Conservation (phyloP, 2,797 vertebrate genomes). For the Myioborus melanocephalus region DNA sequence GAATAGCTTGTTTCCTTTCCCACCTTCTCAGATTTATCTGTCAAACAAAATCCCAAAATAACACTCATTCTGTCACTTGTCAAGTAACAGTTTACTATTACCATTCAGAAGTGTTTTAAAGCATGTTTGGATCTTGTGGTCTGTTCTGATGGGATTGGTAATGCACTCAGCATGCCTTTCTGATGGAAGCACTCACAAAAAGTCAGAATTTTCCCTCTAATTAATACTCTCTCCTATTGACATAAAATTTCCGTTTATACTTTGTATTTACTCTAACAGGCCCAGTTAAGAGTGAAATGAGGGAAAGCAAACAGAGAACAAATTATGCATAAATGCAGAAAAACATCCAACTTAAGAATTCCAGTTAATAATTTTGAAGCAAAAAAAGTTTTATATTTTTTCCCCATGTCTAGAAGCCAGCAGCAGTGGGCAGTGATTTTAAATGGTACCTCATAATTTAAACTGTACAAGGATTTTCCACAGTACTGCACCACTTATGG, state of each 20-base stretch:
- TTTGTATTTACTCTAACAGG: not conserved
- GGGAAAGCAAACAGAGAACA: not conserved
- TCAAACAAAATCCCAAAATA: not conserved
- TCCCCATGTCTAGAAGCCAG: not conserved
- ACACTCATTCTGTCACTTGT: not conserved
- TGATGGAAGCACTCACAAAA: not conserved
- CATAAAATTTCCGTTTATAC: not conserved
- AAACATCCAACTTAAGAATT: not conserved
- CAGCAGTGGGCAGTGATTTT: not conserved
- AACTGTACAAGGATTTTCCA: not conserved
- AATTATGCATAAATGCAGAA: not conserved
- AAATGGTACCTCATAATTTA: not conserved
- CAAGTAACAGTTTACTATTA: not conserved
- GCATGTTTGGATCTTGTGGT: not conserved
- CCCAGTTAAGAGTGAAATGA: not conserved
- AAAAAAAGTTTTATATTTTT: not conserved
- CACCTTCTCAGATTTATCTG: not conserved
- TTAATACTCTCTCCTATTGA: not conserved
- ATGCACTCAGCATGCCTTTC: not conserved
- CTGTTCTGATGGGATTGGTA: not conserved
- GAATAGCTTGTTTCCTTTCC: constrained; percentile 17
- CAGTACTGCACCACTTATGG: no score
- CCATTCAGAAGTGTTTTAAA: not conserved
- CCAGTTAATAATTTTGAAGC: not conserved
- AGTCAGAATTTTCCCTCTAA: not conserved